Conservation (phyloP, 2,113 vertebrate species). For the Danionella cerebrum region DNA sequence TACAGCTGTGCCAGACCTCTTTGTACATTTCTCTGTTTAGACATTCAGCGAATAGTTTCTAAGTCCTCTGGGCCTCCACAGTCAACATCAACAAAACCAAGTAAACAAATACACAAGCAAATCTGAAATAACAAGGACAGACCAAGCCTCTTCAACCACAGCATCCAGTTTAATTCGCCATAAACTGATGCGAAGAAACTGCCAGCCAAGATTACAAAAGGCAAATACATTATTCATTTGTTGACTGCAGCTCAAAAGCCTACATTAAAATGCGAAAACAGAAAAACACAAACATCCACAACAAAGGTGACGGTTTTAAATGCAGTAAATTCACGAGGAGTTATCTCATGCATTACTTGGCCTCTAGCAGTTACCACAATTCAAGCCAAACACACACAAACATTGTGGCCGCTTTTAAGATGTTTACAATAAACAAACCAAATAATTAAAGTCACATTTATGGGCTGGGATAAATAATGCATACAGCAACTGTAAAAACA, state of each 20-base stretch:
- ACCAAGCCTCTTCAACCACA: no score
- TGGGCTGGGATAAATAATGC: constrained; percentile 64
- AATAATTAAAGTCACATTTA: constrained; percentile 67
- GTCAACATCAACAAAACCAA: constrained; percentile 20
- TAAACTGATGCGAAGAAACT: neutral
- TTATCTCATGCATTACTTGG: constrained; percentile 21
- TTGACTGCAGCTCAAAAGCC: neutral
- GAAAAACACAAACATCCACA: constrained; percentile 23
- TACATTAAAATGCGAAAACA: constrained; percentile 21
- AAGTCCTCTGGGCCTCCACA: constrained; percentile 8
- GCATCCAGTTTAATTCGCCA: neutral
- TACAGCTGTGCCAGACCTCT: neutral
- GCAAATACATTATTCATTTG: constrained; percentile 31
- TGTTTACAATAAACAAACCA: constrained; percentile 73
- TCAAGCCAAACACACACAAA: constrained; percentile 29
- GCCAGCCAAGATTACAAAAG: constrained; percentile 1
- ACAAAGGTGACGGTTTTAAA: constrained; percentile 14
- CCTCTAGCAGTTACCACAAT: constrained; percentile 50
- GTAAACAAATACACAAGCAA: constrained; percentile 29
- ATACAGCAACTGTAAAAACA: constrained; percentile 65
- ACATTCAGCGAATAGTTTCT: constrained; percentile 17
- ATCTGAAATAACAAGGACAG: neutral
- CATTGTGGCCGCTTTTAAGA: constrained; percentile 46
- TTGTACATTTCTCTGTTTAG: constrained; percentile 11
- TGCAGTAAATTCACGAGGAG: constrained; percentile 8